phyloP scores from a whole-genome alignment of 2,888 invertebrate genomes.

The Hydraecia micacea region DNA sequence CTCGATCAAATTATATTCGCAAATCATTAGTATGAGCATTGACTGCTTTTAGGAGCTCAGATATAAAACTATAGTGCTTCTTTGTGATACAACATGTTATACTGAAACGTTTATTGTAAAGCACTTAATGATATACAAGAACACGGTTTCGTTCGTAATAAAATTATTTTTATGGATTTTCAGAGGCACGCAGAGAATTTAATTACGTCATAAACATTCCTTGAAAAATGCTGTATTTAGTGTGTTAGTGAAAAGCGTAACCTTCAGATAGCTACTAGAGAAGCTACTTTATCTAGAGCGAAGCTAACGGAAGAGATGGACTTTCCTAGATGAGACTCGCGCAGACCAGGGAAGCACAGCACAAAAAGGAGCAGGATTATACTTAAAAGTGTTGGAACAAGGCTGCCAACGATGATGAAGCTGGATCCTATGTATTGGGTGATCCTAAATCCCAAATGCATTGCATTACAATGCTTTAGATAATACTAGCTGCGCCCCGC shows the following conservation, averaged over 20 bases:
- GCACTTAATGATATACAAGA: conserved; percentile 24
- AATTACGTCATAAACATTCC: conserved; percentile 25
- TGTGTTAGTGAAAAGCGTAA: conserved; percentile 19
- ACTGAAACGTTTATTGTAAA: conserved; percentile 15
- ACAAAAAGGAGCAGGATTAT: no score
- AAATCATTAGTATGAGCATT: background rate
- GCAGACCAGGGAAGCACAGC: no score
- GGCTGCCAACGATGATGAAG: no score
- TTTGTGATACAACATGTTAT: background rate
- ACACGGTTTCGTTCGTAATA: conserved; percentile 41
- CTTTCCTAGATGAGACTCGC: no score
- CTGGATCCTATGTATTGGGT: background rate
- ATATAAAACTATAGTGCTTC: conserved; percentile 4
- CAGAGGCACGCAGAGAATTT: conserved; percentile 35
- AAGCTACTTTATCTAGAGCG: background rate
- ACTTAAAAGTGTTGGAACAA: no score
- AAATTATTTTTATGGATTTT: conserved; percentile 54
- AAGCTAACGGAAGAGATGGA: background rate
- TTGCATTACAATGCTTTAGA: background rate
- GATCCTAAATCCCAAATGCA: background rate
- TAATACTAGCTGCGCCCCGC: no score
- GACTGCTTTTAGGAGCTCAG: conserved; percentile 8
- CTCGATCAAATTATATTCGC: conserved; percentile 8
- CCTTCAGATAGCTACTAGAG: conserved; percentile 5
- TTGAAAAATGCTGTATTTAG: conserved; percentile 15